These are phyloP conservation scores for Caradrina kadenii DNA, from an alignment of 2,888 invertebrate genomes.

Conservation along the genomic window DNA sequence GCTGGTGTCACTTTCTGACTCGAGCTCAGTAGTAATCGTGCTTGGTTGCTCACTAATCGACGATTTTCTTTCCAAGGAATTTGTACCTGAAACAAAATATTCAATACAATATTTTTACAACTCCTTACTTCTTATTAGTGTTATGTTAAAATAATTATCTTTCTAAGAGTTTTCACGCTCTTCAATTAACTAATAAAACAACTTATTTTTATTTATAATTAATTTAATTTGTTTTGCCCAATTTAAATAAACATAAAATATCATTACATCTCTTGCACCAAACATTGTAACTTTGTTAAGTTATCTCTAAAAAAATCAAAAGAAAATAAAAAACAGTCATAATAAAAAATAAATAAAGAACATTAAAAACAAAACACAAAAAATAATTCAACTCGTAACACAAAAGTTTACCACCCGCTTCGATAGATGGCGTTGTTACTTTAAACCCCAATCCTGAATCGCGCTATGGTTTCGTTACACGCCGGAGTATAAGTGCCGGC, in stretches of 20 bases:
- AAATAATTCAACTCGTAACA: too few species aligned
- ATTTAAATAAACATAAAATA: too few species aligned
- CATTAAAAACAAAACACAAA: not conserved
- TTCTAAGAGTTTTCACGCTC: too few species aligned
- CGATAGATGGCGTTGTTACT: slow-evolving; percentile 62
- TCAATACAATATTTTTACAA: not conserved
- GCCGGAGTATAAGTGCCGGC: not conserved
- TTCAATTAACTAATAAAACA: too few species aligned
- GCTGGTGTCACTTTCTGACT: slow-evolving; percentile 68
- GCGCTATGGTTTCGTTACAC: slow-evolving; percentile 57
- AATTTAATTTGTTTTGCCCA: too few species aligned
- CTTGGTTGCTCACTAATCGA: slow-evolving; percentile 73
- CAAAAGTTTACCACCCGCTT: slow-evolving; percentile 13
- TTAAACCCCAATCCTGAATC: slow-evolving; percentile 38
- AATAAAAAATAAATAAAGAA: not conserved
- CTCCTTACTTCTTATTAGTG: too few species aligned
- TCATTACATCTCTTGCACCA: too few species aligned
- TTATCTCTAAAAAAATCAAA: too few species aligned
- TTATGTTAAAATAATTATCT: too few species aligned
- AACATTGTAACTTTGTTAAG: too few species aligned
- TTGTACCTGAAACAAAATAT: slow-evolving; percentile 73
- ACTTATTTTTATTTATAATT: too few species aligned
- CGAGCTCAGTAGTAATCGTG: slow-evolving; percentile 62
- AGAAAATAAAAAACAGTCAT: not conserved
- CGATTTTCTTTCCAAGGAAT: slow-evolving; percentile 80